Conservation (phyloP, 1,140 invertebrate species). For the Pachypeltis micranthus region DNA sequence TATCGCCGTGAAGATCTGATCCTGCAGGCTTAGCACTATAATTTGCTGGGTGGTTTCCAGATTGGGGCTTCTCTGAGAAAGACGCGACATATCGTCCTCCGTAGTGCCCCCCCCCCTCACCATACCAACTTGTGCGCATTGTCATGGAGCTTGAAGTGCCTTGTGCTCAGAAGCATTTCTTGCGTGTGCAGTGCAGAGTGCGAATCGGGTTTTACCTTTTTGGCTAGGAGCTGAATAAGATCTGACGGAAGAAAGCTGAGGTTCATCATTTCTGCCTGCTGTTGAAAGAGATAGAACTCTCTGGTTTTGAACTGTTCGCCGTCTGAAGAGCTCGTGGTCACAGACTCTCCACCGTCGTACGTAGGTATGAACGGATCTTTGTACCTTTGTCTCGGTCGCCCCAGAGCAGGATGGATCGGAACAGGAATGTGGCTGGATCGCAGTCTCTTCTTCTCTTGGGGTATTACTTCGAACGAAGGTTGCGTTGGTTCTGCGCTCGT, state of each 20-base stretch:
- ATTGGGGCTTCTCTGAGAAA: no score
- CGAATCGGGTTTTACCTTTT: slow-evolving; percentile 22
- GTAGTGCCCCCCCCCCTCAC: no score
- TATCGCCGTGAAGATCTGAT: no score
- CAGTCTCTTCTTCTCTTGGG: not conserved
- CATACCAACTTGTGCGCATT: no score
- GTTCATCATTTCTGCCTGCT: slow-evolving; percentile 5
- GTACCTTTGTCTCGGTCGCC: slow-evolving; percentile 19
- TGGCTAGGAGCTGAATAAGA: slow-evolving; percentile 12
- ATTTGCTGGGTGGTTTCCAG: no score
- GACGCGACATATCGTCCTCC: no score
- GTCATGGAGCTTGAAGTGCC: no score
- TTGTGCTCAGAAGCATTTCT: no score
- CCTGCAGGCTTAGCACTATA: no score
- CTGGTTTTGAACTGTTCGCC: slow-evolving; percentile 21
- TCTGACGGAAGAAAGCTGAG: slow-evolving; percentile 14
- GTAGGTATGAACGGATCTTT: slow-evolving; percentile 20
- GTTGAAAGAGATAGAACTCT: slow-evolving; percentile 6
- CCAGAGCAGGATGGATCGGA: slow-evolving; percentile 25
- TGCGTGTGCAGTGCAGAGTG: no score
- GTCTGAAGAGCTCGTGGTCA: slow-evolving; percentile 28
- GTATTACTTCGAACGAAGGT: slow-evolving; percentile 8
- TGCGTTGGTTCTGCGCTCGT: not conserved
- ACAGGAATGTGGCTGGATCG: slow-evolving; percentile 27
- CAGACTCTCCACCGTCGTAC: slow-evolving; percentile 27